Percentiles rank a stretch among this genome's conserved stretches.
These are phyloP conservation scores for Torymus texanus DNA, from an alignment of 2,888 invertebrate species.

Conservation along the genomic window DNA sequence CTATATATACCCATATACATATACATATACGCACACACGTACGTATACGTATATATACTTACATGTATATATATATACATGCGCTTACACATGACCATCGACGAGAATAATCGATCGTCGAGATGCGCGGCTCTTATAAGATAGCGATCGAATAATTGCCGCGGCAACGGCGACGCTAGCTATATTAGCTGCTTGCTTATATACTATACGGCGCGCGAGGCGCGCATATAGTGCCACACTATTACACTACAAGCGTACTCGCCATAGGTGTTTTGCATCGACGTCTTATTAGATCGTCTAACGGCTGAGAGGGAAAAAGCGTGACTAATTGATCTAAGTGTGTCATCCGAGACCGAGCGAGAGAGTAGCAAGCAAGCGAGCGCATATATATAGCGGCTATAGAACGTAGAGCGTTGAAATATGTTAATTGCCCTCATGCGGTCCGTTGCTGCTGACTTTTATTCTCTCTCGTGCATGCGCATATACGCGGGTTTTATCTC, in stretches of 20 bases:
- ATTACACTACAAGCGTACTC: not conserved
- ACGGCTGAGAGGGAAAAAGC: constrained; percentile 33
- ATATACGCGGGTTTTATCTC: not conserved
- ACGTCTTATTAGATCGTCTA: constrained; percentile 47
- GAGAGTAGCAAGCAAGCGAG: not conserved
- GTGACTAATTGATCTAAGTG: constrained; percentile 51
- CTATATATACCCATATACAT: too few species aligned
- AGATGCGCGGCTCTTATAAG: constrained; percentile 30
- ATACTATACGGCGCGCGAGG: too few species aligned
- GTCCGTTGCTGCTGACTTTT: constrained; percentile 2
- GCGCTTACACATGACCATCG: not conserved
- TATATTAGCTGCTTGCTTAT: too few species aligned
- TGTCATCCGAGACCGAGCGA: constrained; percentile 31
- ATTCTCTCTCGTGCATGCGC: not conserved
- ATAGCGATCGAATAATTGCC: constrained; percentile 45
- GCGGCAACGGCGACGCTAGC: not conserved
- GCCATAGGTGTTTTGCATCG: constrained; percentile 45
- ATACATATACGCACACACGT: not conserved
- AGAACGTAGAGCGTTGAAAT: constrained; percentile 29
- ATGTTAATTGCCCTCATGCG: constrained; percentile 32
- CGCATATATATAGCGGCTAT: too few species aligned
- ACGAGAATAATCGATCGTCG: constrained; percentile 37
- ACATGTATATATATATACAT: not conserved
- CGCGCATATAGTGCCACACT: constrained; percentile 1
- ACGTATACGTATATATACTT: not conserved